Evolutionary conservation across 2,797 vertebrate species (phyloP), one percentile per base, ranked within the genome.

Genomic region (Acipenser transmontanus): DNA sequence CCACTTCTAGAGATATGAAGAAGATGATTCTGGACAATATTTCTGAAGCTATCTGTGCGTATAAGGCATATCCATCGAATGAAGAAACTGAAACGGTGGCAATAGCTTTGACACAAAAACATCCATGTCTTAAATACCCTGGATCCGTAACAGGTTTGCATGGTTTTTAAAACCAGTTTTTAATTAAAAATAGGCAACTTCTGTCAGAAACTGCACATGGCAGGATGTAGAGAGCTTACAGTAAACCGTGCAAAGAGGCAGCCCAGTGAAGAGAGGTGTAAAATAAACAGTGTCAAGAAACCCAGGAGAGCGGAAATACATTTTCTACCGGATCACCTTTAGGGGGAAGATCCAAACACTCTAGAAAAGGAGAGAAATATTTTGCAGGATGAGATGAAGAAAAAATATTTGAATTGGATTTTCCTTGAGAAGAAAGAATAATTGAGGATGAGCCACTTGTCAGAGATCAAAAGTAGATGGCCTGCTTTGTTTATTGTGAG

Each of bases 371-470:
- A 73, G 4, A n/a, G 52, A 65, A 63, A 71, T 34, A 48, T 65
- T 20, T 68, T 72, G 12, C 61, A 12, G 62, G 48, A 70, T 12
- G 71, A 74, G 62, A 73, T 71, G 7, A 68, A 47, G 56, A 77
- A 72, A 59, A 66, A 49, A 8, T 68, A 48, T 50, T 47, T 64
- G n/a, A n/a, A 73, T 47, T 50, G 17, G 17, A 17, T 17, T 66
- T 7, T 8, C 67, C 50, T 49, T 74, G 54, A 68, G 69, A 71
- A 71, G 66, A 71, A 59, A 67, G 56, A 47, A 66, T 66, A 9
- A 56, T 66, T 48, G 72, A 73, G 63, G 72, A 71, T 8, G 66
- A 71, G 66, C 59, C 63, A 7, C 59, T 63, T 49, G 6, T 50
- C 65, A 9, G 65, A 66, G 14, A 48, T 61, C 47, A 66, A 50